Evolutionary conservation across 2,888 invertebrate genomes (phyloP).

Genomic region (Temnothorax rugatulus): DNA sequence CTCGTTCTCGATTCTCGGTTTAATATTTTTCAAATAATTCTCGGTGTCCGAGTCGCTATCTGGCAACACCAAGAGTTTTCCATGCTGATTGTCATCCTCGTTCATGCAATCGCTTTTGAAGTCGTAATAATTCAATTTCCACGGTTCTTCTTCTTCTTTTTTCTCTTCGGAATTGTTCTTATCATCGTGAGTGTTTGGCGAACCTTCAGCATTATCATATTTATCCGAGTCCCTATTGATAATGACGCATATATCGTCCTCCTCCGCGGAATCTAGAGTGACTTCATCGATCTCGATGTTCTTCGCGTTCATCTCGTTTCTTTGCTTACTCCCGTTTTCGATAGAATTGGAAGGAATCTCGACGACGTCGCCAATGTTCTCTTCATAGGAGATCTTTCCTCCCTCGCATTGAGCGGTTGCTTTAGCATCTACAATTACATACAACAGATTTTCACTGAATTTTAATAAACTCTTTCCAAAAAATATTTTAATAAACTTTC

Average conservation of each 20-base stretch:
- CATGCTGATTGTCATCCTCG: conserved; percentile 74
- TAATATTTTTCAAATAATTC: conserved; percentile 88
- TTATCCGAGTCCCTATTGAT: conserved; percentile 69
- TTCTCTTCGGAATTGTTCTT: conserved; percentile 50
- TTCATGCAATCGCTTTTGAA: conserved; percentile 63
- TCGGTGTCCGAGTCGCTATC: conserved; percentile 90
- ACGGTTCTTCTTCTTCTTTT: conserved; percentile 42
- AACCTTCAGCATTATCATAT: conserved; percentile 65
- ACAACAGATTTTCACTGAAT: conserved; percentile 1
- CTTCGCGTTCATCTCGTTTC: conserved; percentile 41
- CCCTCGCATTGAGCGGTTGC: neutral
- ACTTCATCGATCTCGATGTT: conserved; percentile 68
- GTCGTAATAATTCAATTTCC: conserved; percentile 46
- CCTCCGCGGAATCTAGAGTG: conserved; percentile 78
- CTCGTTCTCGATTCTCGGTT: conserved; percentile 88
- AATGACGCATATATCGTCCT: conserved; percentile 79
- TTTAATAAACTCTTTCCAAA: neutral
- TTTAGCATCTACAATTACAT: conserved; percentile 10
- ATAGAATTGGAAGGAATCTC: conserved; percentile 41
- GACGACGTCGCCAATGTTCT: conserved; percentile 22
- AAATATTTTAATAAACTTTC: no score
- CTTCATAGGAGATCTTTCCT: conserved; percentile 44
- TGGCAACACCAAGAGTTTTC: conserved; percentile 88
- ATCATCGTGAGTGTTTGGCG: neutral
- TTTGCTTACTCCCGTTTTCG: conserved; percentile 40